These are phyloP conservation scores for Onthophagus sagittarius DNA, from an alignment of 2,888 invertebrate species.

Conservation along the genomic window DNA sequence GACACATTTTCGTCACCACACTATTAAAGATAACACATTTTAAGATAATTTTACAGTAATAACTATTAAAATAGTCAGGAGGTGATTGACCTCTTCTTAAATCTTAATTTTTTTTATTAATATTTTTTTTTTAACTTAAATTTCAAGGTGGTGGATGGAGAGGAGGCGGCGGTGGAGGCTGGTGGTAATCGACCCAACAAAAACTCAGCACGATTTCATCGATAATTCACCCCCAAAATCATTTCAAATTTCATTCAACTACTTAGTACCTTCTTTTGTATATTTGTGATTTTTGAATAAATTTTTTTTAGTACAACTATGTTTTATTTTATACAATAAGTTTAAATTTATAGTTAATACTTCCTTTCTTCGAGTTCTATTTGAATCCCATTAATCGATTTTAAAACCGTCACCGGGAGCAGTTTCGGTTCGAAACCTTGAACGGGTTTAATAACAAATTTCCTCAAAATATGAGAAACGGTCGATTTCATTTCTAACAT, in stretches of 20 bases:
- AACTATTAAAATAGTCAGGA: too few relatives aligned
- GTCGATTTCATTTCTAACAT: slow-evolving; percentile 21
- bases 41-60: too few relatives aligned
- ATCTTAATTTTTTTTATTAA: background rate
- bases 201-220: background rate
- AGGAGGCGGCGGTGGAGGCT: slow-evolving; percentile 12
- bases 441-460: slow-evolving; percentile 19
- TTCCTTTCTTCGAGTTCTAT: background rate
- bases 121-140: background rate
- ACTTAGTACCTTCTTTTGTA: background rate
- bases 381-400: slow-evolving; percentile 5
- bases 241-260: background rate
- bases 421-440: background rate
- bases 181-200: slow-evolving; percentile 2
- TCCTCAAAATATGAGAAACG: slow-evolving; percentile 17
- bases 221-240: too few relatives aligned
- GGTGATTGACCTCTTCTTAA: background rate
- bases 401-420: slow-evolving; percentile 2
- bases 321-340: background rate
- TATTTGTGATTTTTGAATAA: background rate
- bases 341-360: background rate
- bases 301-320: background rate
- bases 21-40: too few relatives aligned
- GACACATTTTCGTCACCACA: too few relatives aligned
- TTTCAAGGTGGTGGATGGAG: slow-evolving; percentile 7